Evolutionary conservation across 1,140 invertebrate genomes (phyloP).

Genomic region (Tigriopus japonicus): DNA sequence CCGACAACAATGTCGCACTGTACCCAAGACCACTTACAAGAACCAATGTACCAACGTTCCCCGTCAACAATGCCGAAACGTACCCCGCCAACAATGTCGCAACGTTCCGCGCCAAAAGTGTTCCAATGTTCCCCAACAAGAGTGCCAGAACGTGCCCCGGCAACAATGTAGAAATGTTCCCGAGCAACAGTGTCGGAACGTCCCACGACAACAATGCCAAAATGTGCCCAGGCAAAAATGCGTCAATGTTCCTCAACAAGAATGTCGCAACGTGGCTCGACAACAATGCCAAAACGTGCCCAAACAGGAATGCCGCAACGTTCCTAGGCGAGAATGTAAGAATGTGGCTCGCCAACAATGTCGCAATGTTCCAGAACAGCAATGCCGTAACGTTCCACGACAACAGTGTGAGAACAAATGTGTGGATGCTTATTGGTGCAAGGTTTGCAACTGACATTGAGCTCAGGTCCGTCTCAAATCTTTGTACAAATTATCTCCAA

Average conservation of each 20-base stretch:
- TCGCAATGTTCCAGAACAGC: slow-evolving; percentile 3
- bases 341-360: slow-evolving; percentile 6
- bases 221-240: slow-evolving; percentile 5
- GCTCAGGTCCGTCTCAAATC: too few relatives aligned
- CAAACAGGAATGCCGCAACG: not conserved
- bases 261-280: slow-evolving; percentile 1
- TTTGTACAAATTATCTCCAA: too few relatives aligned
- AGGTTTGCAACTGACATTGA: slow-evolving; percentile 1
- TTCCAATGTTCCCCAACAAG: slow-evolving; percentile 5
- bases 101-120: slow-evolving; percentile 4
- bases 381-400: not conserved
- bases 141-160: not conserved
- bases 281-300: slow-evolving; percentile 11
- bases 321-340: slow-evolving; percentile 1
- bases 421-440: slow-evolving; percentile 7
- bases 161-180: slow-evolving; percentile 12
- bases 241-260: not conserved
- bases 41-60: slow-evolving; percentile 7
- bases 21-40: not conserved
- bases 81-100: slow-evolving; percentile 3
- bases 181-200: slow-evolving; percentile 2
- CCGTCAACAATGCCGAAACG: slow-evolving; percentile 2
- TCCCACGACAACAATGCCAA: slow-evolving; percentile 3
- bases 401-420: slow-evolving; percentile 7
- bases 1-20: slow-evolving; percentile 2